Base-by-base conservation (phyloP, 1,140 invertebrate species). In the Pectinophora gossypiella region DNA sequence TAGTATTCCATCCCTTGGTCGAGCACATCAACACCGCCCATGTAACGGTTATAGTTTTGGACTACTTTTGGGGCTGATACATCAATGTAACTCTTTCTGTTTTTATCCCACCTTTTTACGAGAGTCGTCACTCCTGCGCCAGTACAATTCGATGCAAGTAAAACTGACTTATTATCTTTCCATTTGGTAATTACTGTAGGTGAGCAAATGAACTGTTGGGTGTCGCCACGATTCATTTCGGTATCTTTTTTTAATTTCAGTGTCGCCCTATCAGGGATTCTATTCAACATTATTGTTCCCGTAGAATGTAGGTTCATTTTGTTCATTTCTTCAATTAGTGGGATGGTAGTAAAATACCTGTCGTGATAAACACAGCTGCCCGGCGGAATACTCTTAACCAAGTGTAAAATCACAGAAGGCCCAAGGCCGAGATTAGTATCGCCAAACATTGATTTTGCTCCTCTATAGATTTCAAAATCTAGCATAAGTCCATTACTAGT, bases 381-480 rank as follows among this genome's bases (percentile, higher is more conserved):
- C 19, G 38, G 45, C 9, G 64, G 68, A 10, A 70, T 27, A 49
- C 3, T 55, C 32, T 61, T 54, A 9, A 46, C n/a, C 19, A 67
- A 55, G 36, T 59, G 58, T 35, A 67, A 53, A 21, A 67, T 46
- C 2, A 70, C 57, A 22, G 67, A 61, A 9, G 60, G 51, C 6
- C 55, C 63, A 9, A 64, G 22, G 16, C 64, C 57, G 3, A 70
- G 46, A 21, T n/a, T 38, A 22, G 21, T 19, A 46, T 60, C 46
- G 35, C 46, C 46, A 16, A 57, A 40, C 20, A 9, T 53, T 4
- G 44, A 49, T 35, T 51, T 65, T 15, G 54, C 48, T 18, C 59
- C 59, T 49, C 43, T 42, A 58, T 72, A 65, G 1, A 75, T 60
- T 20, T 64, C 64, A 51, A 72, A 72, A 56, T 75, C 69, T 15